phyloP scores from a whole-genome alignment of 2,797 vertebrate genomes.

The Crax fasciolata region DNA sequence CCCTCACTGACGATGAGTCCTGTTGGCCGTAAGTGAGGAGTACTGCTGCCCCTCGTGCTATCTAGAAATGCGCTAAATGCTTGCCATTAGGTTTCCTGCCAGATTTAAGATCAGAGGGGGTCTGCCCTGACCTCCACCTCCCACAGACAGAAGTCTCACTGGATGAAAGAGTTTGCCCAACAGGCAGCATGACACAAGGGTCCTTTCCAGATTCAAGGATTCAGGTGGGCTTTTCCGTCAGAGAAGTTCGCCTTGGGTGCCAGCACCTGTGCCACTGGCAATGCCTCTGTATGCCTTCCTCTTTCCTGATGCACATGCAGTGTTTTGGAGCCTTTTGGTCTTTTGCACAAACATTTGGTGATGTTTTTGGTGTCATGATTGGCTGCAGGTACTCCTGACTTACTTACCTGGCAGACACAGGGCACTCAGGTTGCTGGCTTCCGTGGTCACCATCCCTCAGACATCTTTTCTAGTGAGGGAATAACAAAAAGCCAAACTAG shows the following conservation, averaged over 20 bases:
- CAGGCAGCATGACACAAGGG: background rate
- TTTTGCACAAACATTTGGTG: background rate
- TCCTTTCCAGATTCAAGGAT: background rate
- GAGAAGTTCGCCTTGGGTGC: background rate
- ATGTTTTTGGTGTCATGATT: background rate
- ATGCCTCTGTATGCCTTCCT: background rate
- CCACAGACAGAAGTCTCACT: background rate
- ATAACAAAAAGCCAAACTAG: background rate
- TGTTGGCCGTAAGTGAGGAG: background rate
- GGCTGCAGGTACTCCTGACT: background rate
- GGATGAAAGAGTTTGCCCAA: background rate
- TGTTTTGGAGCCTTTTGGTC: background rate
- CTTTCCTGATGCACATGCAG: background rate
- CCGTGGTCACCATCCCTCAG: background rate
- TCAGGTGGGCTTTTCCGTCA: background rate
- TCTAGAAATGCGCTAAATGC: background rate
- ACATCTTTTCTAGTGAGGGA: background rate
- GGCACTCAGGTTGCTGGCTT: background rate
- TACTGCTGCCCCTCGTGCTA: background rate
- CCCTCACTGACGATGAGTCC: background rate
- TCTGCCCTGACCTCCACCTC: background rate
- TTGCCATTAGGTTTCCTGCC: background rate
- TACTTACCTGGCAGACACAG: background rate
- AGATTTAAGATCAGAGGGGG: background rate
- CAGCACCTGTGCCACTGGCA: background rate